These are phyloP conservation scores for Menidia beryllina DNA, from an alignment of 2,113 vertebrate species.

Conservation along the genomic window DNA sequence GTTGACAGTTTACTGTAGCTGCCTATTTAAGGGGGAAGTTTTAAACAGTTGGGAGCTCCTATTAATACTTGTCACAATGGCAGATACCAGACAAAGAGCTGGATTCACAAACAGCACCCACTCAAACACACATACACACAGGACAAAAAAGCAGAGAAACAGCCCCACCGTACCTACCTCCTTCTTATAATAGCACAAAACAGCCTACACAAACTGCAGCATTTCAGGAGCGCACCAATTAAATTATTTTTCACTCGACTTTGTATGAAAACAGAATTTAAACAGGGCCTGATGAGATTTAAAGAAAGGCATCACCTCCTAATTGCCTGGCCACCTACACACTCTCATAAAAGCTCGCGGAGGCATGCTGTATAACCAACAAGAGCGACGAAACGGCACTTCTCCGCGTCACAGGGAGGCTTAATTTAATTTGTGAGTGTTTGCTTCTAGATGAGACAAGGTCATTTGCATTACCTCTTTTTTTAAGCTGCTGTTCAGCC, in stretches of 20 bases:
- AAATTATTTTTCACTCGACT: conserved; percentile 30
- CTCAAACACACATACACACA: no score
- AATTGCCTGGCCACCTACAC: conserved; percentile 9
- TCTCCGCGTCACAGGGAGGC: conserved; percentile 45
- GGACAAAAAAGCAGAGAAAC: background rate
- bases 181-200: conserved; percentile 10
- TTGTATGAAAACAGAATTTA: conserved; percentile 21
- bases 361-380: conserved; percentile 19
- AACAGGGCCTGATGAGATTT: conserved; percentile 35
- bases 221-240: conserved; percentile 28
- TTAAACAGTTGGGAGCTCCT: conserved; percentile 72
- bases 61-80: conserved; percentile 64
- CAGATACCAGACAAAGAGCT: conserved; percentile 65
- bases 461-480: conserved; percentile 75
- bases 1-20: conserved; percentile 64
- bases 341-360: conserved; percentile 5
- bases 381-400: conserved; percentile 34
- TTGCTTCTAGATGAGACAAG: conserved; percentile 75
- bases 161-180: conserved; percentile 1
- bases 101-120: conserved; percentile 37
- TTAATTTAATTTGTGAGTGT: conserved; percentile 79
- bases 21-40: conserved; percentile 75
- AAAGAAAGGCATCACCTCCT: conserved; percentile 29
- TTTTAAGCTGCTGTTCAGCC: conserved; percentile 51
- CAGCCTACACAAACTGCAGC: background rate